A percentile compares a stretch with the other conserved stretches of the same genome.
These are phyloP conservation scores for Pristionchus exspectatus DNA, from an alignment of 2,888 invertebrate species.

Conservation along the genomic window DNA sequence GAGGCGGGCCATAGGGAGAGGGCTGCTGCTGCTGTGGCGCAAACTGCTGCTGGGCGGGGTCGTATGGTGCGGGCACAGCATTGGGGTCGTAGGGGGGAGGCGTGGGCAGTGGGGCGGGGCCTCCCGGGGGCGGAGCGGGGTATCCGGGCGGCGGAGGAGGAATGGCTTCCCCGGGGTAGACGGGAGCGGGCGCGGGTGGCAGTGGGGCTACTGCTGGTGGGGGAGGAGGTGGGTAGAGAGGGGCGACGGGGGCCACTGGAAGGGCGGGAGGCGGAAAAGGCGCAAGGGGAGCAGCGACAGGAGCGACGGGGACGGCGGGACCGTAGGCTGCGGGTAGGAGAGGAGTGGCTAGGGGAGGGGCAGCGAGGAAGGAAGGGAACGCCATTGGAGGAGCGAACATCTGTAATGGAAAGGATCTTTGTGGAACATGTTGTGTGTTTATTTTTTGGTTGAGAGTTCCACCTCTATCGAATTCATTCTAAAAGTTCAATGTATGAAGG, in stretches of 20 bases:
- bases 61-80: not conserved
- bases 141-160: constrained; percentile 62
- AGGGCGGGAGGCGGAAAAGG: constrained; percentile 46
- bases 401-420: not conserved
- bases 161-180: constrained; percentile 60
- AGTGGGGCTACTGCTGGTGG: constrained; percentile 48
- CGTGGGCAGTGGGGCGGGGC: constrained; percentile 21
- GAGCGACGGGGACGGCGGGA: constrained; percentile 53
- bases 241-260: constrained; percentile 43
- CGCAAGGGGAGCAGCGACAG: not conserved
- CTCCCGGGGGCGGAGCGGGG: constrained; percentile 59
- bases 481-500: not conserved
- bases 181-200: constrained; percentile 60
- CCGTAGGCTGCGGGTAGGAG: not conserved
- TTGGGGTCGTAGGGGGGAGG: constrained; percentile 7
- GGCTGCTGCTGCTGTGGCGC: not conserved
- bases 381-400: not conserved
- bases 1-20: not conserved
- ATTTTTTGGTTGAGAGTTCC: not conserved
- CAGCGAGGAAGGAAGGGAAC: not conserved
- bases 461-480: not conserved
- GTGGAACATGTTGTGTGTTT: not conserved
- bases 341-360: not conserved
- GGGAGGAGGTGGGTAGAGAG: constrained; percentile 53
- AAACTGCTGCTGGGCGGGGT: not conserved